A percentile compares a stretch with the other conserved stretches of the same genome.
phyloP scores from a whole-genome alignment of 2,797 vertebrate genomes.

The Coregonus ussuriensis region DNA sequence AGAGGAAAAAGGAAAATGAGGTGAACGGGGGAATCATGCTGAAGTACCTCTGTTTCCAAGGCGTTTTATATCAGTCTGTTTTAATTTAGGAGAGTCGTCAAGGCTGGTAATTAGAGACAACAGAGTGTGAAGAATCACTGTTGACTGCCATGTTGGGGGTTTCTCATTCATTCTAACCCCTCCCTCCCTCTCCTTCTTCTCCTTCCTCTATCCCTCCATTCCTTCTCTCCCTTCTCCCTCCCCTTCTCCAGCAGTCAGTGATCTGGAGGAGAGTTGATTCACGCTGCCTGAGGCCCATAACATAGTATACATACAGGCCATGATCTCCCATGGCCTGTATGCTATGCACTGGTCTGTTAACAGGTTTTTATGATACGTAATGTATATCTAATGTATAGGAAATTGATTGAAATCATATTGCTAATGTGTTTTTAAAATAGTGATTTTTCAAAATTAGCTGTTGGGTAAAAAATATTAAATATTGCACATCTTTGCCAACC shows the following conservation, averaged over 20 bases:
- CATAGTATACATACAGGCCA: no score
- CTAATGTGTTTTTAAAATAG: neutral
- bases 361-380: no score
- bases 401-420: no score
- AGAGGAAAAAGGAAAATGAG: neutral
- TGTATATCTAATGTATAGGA: no score
- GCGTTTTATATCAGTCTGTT: conserved; percentile 66
- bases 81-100: conserved; percentile 50
- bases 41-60: conserved; percentile 68
- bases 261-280: no score
- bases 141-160: conserved; percentile 48
- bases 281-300: no score
- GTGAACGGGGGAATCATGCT: conserved; percentile 67
- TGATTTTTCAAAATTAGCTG: neutral
- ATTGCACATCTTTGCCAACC: neutral
- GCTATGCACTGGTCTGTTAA: no score
- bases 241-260: no score
- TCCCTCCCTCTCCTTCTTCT: conserved; percentile 35
- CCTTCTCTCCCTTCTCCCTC: conserved; percentile 19
- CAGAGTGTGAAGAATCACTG: conserved; percentile 70
- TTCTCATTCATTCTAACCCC: conserved; percentile 51
- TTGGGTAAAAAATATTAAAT: neutral
- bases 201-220: conserved; percentile 5
- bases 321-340: no score
- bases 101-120: conserved; percentile 65